Conservation (phyloP, 2,797 vertebrate species). For the Sebastes oblongus region DNA sequence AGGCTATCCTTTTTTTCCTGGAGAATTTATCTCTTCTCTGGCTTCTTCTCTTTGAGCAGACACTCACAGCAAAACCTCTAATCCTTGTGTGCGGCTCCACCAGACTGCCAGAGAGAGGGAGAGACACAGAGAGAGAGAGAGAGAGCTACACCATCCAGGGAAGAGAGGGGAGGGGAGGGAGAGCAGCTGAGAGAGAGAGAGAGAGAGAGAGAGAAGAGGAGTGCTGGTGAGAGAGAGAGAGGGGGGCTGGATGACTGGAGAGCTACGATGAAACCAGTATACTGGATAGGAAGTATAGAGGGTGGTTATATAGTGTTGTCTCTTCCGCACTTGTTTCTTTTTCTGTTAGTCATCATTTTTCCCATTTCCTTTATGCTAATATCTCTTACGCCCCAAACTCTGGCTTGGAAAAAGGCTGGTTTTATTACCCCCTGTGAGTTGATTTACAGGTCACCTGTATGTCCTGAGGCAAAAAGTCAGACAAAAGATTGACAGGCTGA, state of each 20-base stretch:
- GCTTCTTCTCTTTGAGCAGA: conserved; percentile 71
- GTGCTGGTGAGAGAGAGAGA: conserved; percentile 41
- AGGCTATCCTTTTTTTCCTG: conserved; percentile 32
- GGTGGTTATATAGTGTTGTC: conserved; percentile 37
- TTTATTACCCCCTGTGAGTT: background rate
- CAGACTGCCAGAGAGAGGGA: conserved; percentile 78
- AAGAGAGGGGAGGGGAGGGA: conserved; percentile 73
- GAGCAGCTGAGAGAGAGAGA: conserved; percentile 74
- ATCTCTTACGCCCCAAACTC: background rate
- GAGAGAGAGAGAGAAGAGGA: conserved; percentile 44
- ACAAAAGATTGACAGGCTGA: background rate
- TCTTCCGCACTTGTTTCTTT: conserved; percentile 22
- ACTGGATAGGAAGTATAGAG: conserved; percentile 41
- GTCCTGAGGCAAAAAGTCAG: background rate
- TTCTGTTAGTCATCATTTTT: conserved; percentile 24
- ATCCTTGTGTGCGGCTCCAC: conserved; percentile 75
- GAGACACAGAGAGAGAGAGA: conserved; percentile 28
- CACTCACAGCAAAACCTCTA: conserved; percentile 77
- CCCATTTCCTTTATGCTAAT: background rate
- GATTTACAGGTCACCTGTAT: background rate
- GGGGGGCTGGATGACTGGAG: conserved; percentile 60
- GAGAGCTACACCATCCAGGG: conserved; percentile 75
- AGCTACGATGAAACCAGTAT: conserved; percentile 57
- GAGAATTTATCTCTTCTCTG: conserved; percentile 55
- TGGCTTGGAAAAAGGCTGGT: background rate